phyloP scores from a whole-genome alignment of 2,797 vertebrate species.

The Lacerta agilis region DNA sequence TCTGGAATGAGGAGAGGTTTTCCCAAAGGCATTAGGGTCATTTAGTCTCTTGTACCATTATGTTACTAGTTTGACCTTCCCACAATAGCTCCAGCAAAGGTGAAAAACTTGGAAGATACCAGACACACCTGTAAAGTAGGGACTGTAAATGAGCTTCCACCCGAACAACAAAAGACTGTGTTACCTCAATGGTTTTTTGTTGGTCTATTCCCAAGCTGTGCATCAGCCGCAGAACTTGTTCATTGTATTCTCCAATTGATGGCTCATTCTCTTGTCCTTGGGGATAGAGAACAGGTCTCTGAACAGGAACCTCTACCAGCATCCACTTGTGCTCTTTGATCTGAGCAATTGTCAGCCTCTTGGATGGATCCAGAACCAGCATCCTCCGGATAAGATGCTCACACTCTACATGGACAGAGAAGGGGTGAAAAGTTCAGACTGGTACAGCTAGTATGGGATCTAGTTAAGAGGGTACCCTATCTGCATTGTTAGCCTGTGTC shows the following conservation, averaged over 20 bases:
- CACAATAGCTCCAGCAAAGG: no score
- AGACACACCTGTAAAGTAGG: background rate
- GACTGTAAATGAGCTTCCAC: background rate
- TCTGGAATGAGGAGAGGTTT: no score
- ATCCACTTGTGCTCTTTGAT: slow-evolving; percentile 99
- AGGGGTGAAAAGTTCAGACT: background rate
- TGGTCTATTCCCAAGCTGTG: slow-evolving; percentile 98
- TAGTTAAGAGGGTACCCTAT: no score
- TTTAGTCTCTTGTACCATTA: background rate
- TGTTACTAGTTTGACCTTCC: background rate
- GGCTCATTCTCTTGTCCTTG: slow-evolving; percentile 83
- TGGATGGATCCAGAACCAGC: slow-evolving; percentile 96
- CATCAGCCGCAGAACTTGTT: slow-evolving; percentile 96
- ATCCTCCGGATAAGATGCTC: slow-evolving; percentile 97
- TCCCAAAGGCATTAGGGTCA: background rate
- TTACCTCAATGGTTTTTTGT: slow-evolving; percentile 97
- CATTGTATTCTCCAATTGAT: slow-evolving; percentile 91
- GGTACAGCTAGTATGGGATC: background rate
- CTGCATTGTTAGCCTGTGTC: background rate
- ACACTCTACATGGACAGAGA: slow-evolving; percentile 82
- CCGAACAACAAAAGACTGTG: no score
- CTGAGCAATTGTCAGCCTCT: slow-evolving; percentile 92
- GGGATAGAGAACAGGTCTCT: slow-evolving; percentile 90
- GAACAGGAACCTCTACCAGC: slow-evolving; percentile 90
- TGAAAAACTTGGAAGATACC: background rate